Evolutionary conservation across 2,113 vertebrate species (phyloP).

Genomic region (Gadus macrocephalus): DNA sequence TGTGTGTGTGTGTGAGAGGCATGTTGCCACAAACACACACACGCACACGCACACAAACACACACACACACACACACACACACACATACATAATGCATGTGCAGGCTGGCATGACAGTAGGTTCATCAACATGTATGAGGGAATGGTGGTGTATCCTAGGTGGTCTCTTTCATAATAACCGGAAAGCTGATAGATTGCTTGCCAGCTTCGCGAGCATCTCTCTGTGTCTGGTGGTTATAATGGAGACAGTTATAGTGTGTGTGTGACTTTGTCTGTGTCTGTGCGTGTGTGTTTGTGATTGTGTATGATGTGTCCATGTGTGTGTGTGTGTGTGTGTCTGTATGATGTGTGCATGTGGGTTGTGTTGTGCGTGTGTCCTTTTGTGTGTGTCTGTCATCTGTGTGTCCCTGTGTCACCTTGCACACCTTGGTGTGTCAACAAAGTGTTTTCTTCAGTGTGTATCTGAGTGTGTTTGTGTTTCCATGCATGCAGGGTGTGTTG

Average conservation of each 20-base stretch:
- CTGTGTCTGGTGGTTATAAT: conserved; percentile 15
- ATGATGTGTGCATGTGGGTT: conserved; percentile 17
- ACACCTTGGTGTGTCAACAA: conserved; percentile 35
- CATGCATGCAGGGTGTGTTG: conserved; percentile 38
- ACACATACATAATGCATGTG: conserved; percentile 26
- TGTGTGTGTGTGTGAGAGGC: conserved; percentile 17
- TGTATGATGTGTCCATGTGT: conserved; percentile 57
- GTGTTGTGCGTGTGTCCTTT: neutral
- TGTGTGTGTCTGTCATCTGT: conserved; percentile 29
- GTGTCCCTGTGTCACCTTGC: conserved; percentile 62
- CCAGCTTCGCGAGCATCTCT: conserved; percentile 43
- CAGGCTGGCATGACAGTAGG: conserved; percentile 28
- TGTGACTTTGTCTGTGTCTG: conserved; percentile 3
- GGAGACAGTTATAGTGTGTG: conserved; percentile 28
- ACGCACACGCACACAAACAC: conserved; percentile 1
- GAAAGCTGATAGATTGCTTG: conserved; percentile 52
- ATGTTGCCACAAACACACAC: conserved; percentile 14
- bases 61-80: conserved; percentile 9
- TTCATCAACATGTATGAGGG: neutral
- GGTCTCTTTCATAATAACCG: conserved; percentile 37
- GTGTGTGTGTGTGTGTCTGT: conserved; percentile 3
- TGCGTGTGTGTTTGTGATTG: neutral
- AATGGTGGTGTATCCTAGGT: neutral
- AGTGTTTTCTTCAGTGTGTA: conserved; percentile 2
- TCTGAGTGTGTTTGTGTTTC: conserved; percentile 13